Evolutionary conservation across 2,888 invertebrate species (phyloP).

Genomic region (Antheraea assamensis): DNA sequence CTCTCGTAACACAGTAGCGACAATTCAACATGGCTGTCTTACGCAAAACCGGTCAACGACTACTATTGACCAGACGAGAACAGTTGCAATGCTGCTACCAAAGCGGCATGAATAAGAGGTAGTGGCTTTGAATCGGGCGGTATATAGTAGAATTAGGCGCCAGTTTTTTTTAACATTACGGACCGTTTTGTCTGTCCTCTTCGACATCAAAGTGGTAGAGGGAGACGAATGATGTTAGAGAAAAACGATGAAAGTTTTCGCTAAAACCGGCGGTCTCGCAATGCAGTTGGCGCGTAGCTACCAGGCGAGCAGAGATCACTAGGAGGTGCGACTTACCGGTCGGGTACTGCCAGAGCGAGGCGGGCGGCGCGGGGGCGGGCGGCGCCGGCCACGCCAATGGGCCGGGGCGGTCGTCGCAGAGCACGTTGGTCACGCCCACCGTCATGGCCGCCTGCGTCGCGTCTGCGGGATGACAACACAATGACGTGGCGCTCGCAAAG

Average conservation of each 20-base stretch:
- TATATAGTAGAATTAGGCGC: constrained; percentile 45
- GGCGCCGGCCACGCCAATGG: constrained; percentile 82
- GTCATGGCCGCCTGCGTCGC: constrained; percentile 86
- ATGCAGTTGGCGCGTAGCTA: constrained; percentile 81
- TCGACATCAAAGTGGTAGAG: constrained; percentile 24
- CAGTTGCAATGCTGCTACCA: constrained; percentile 76
- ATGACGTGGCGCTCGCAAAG: constrained; percentile 60
- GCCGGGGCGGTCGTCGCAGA: constrained; percentile 85
- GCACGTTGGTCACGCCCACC: constrained; percentile 85
- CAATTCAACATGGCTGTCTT: constrained; percentile 17
- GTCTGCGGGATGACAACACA: constrained; percentile 77
- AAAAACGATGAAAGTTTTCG: constrained; percentile 39
- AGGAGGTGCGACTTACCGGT: constrained; percentile 82
- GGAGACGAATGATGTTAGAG: constrained; percentile 28
- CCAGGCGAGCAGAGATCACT: constrained; percentile 68
- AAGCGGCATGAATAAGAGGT: constrained; percentile 69
- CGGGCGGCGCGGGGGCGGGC: constrained; percentile 82
- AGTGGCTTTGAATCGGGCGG: constrained; percentile 49
- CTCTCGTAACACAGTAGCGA: constrained; percentile 1
- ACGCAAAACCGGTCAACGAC: constrained; percentile 44
- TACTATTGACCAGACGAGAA: constrained; percentile 58
- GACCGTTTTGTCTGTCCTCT: constrained; percentile 35
- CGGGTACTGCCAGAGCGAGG: constrained; percentile 92
- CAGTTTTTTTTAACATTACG: constrained; percentile 28
- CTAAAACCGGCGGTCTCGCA: constrained; percentile 69